phyloP scores from a whole-genome alignment of 2,797 vertebrate species.

The Coregonus ussuriensis region DNA sequence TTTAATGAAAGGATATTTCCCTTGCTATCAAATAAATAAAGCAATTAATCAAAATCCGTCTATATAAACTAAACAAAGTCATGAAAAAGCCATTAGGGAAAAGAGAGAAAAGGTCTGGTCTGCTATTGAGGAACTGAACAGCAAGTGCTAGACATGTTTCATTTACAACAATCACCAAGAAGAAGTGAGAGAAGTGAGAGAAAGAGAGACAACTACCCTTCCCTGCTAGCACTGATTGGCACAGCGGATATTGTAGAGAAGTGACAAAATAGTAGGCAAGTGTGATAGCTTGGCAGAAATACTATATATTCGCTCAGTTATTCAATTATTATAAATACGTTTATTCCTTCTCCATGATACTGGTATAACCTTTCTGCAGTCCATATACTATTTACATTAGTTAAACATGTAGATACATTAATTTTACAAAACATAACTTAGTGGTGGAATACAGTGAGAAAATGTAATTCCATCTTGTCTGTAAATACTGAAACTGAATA shows the following conservation, averaged over 20 bases:
- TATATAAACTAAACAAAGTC: slow-evolving; percentile 71
- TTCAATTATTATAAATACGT: slow-evolving; percentile 70
- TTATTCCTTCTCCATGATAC: slow-evolving; percentile 75
- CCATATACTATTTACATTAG: slow-evolving; percentile 74
- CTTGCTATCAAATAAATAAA: slow-evolving; percentile 87
- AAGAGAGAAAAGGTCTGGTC: slow-evolving; percentile 26
- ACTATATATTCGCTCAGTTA: slow-evolving; percentile 24
- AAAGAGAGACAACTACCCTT: slow-evolving; percentile 17
- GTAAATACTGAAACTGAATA: not conserved
- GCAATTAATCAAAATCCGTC: slow-evolving; percentile 78
- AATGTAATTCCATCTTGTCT: not conserved
- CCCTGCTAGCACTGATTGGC: slow-evolving; percentile 32
- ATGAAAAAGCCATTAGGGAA: slow-evolving; percentile 55
- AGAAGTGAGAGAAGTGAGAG: not conserved
- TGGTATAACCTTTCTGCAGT: slow-evolving; percentile 66
- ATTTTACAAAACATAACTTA: slow-evolving; percentile 71
- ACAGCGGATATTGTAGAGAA: slow-evolving; percentile 25
- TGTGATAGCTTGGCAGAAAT: slow-evolving; percentile 44
- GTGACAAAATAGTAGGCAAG: slow-evolving; percentile 22
- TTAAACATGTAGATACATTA: slow-evolving; percentile 56
- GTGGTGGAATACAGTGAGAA: slow-evolving; percentile 64
- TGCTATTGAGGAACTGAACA: slow-evolving; percentile 38
- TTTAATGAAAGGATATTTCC: slow-evolving; percentile 81
- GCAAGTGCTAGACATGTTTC: slow-evolving; percentile 55
- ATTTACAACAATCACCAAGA: slow-evolving; percentile 62